Evolutionary conservation across 2,797 vertebrate species (phyloP).

Genomic region (Hypotaenidia okinawae): DNA sequence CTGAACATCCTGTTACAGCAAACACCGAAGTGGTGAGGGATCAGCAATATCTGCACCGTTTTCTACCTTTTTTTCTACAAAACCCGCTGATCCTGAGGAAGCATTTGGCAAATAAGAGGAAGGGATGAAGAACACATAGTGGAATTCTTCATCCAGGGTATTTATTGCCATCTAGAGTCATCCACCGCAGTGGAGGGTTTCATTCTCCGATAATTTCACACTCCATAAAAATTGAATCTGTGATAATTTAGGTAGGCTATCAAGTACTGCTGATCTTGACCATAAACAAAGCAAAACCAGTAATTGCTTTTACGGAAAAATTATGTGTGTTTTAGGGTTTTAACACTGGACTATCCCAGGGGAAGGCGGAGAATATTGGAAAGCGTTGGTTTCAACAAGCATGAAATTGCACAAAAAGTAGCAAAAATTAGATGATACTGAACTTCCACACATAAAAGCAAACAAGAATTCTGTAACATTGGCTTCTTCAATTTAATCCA

Average conservation of each 20-base stretch:
- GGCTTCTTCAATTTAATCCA: background rate
- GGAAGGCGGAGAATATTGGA: conserved; percentile 17
- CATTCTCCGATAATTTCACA: conserved; percentile 40
- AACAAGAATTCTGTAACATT: background rate
- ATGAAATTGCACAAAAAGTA: background rate
- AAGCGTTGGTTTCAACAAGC: background rate
- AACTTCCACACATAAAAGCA: conserved; percentile 11
- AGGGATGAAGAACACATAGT: background rate
- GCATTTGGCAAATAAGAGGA: background rate
- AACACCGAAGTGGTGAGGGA: background rate
- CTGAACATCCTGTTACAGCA: background rate
- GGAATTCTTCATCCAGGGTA: background rate
- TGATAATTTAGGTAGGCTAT: conserved; percentile 28
- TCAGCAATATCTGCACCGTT: accelerated
- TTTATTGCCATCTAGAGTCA: conserved; percentile 28
- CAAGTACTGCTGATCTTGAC: conserved; percentile 10
- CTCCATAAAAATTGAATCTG: conserved; percentile 29
- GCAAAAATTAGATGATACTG: conserved; percentile 1
- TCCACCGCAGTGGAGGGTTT: background rate
- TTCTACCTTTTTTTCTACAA: background rate
- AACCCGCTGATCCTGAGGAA: background rate
- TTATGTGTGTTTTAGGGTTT: background rate
- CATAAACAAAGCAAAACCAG: conserved; percentile 49
- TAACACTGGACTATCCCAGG: background rate
- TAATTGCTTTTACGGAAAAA: conserved; percentile 49